Evolutionary conservation across 2,888 invertebrate species (phyloP), one percentile per base, ranked within the genome.

Genomic region (Noctua janthe): DNA sequence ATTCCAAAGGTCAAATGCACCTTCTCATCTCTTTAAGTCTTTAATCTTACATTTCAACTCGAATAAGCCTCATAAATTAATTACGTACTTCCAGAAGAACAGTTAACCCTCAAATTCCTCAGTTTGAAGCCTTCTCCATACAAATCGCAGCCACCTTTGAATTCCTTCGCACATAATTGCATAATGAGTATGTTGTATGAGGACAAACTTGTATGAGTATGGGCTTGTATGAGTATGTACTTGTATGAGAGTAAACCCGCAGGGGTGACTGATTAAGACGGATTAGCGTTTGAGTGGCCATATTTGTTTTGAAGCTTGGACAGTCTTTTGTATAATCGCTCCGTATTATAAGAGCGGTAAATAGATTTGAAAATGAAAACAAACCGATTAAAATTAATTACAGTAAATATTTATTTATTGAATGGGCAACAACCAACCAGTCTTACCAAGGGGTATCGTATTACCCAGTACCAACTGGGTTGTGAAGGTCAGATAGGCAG

Each of bases 181-280:
- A 93, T 94, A 94, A 93, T 83, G 64, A 78, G 78, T 64, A n/a
- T 67, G 62, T 56, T 72, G 72, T 91, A 87, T 91, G 91, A 89
- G 88, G n/a, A 74, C 39, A 66, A 29, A 47, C 74, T 49, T 4
- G n/a, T 71, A 64, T 71, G 71, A 29, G 39, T 91, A 91, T 89
- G 43, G 56, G 23, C 35, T 71, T 66, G 69, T 91, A 87, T 91
- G 91, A 87, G 89, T 8, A 80, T 39, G 74, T 64, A 77, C 35
- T 74, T 74, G 72, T 92, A 88, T 91, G 91, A 88, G 89, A 89
- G 93, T 92, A 93, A 92, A 91, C 91, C 91, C 84, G 88, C 91
- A 89, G 89, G 90, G 90, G 92, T 92, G 93, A 92, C 93, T 94
- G 94, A 95, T 95, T 95, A 94, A 94, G 94, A 95, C 92, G 92